phyloP scores from a whole-genome alignment of 2,888 invertebrate species.

The Zaprionus bogoriensis region DNA sequence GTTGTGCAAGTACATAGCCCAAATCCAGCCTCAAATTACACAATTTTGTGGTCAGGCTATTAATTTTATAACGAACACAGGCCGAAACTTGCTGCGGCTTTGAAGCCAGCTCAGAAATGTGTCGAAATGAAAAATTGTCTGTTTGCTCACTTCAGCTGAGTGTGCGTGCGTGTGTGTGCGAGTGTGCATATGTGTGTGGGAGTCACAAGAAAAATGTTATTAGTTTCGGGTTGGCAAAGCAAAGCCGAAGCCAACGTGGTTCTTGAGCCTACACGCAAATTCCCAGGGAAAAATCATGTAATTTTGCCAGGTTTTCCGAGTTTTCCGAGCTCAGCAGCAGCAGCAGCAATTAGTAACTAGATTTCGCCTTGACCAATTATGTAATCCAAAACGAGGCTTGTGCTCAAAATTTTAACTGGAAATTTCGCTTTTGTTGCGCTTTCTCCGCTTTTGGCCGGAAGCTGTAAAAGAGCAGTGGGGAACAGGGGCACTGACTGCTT shows the following conservation, averaged over 20 bases:
- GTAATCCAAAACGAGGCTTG: slow-evolving; percentile 25
- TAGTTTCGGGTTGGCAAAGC: slow-evolving; percentile 20
- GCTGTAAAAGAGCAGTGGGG: no score
- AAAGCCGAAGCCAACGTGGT: slow-evolving; percentile 6
- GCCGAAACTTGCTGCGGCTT: slow-evolving; percentile 17
- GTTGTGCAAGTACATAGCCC: slow-evolving; percentile 26
- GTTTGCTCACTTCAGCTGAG: no score
- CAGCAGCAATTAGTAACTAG: slow-evolving; percentile 32
- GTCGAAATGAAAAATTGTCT: slow-evolving; percentile 36
- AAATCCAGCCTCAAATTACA: slow-evolving; percentile 47
- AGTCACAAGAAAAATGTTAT: slow-evolving; percentile 35
- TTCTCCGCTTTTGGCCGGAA: slow-evolving; percentile 17
- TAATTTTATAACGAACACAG: slow-evolving; percentile 23
- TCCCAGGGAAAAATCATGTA: not conserved
- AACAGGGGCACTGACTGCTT: not conserved
- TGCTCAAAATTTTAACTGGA: slow-evolving; percentile 2
- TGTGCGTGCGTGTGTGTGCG: not conserved
- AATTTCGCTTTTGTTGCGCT: slow-evolving; percentile 1
- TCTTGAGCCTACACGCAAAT: not conserved
- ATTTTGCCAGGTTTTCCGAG: not conserved
- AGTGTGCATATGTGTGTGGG: not conserved
- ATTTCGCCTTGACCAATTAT: slow-evolving; percentile 20
- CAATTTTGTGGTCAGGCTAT: slow-evolving; percentile 39
- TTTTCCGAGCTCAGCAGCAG: not conserved
- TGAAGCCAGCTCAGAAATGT: slow-evolving; percentile 26